Percentiles rank a stretch among this genome's conserved stretches.
Evolutionary conservation across 2,797 vertebrate genomes (phyloP).

Genomic region (Momotus momota): DNA sequence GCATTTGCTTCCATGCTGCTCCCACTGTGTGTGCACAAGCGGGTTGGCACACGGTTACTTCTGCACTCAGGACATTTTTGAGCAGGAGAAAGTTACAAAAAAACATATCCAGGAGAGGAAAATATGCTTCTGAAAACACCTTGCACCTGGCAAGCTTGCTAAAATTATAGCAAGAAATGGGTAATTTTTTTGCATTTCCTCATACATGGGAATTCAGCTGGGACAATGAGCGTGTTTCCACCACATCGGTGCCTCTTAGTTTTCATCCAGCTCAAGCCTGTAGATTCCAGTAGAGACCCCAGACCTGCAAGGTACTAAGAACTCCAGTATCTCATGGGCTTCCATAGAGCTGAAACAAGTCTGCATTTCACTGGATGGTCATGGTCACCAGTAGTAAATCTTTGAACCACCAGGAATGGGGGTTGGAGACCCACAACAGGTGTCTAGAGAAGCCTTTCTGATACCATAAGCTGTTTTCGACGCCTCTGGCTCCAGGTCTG

Average conservation of each 20-base stretch:
- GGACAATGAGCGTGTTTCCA: not conserved
- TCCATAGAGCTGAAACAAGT: not conserved
- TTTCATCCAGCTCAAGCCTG: not conserved
- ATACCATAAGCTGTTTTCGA: not conserved
- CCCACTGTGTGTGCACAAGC: rapidly evolving
- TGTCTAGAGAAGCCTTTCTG: not conserved
- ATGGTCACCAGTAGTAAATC: not conserved
- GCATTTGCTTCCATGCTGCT: not conserved
- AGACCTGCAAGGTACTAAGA: not conserved
- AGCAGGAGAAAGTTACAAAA: rapidly evolving
- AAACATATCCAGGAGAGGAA: not conserved
- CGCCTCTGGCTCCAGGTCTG: not conserved
- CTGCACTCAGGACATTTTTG: not conserved
- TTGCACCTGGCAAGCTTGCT: not conserved
- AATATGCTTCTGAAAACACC: rapidly evolving
- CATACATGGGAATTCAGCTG: not conserved
- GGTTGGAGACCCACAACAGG: not conserved
- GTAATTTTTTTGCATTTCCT: rapidly evolving
- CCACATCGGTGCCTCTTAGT: not conserved
- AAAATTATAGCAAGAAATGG: not conserved
- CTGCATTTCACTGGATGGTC: not conserved
- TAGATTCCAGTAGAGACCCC: not conserved
- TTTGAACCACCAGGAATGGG: not conserved
- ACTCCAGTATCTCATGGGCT: not conserved
- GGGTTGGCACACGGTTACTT: rapidly evolving